Base-by-base conservation (phyloP, 2,113 vertebrate genomes). In the Hipposideros armiger region DNA sequence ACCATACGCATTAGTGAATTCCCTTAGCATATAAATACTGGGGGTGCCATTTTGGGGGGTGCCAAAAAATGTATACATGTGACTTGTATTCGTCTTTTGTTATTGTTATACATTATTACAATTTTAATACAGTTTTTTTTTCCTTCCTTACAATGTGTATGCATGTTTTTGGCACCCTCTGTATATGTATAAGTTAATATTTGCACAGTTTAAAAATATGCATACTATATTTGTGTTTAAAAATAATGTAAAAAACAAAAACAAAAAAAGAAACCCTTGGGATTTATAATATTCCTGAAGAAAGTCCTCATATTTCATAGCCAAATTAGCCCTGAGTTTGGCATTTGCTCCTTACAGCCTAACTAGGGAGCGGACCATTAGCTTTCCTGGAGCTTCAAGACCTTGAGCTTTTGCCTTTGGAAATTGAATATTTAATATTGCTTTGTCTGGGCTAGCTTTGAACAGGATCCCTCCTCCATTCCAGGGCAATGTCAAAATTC, bases 341-440 rank as follows among this genome's bases (percentile, higher is more conserved):
- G 11, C 73, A 94, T 97, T 97, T 97, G 62, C 54, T 95, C 20
- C 64, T 93, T 76, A 73, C 14, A 58, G 74, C n/a, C 95, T 96
- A 76, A 32, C 58, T 83, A 88, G 32, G 47, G 92, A 95, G 72
- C 94, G 82, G 76, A 97, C 95, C 88, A 50, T 98, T 97, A 97
- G 87, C 90, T 97, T 96, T 86, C 69, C 26, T 81, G 40, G 91
- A 95, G 96, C 96, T 97, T 92, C 93, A 96, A 93, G 97, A 97
- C 91, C 91, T 97, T 4, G 26, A 82, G 87, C 72, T 90, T 98
- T 97, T 97, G 93, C 84, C 83, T 98, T 30, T 74, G 64, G 91
- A 98, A 98, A 98, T 98, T 97, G 98, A 98, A 98, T 98, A 98
- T 98, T 98, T 98, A 98, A 97, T 98, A 97, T 97, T 98, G 89